Evolutionary conservation across 2,888 invertebrate genomes (phyloP).

Genomic region (Candidula unifasciata): DNA sequence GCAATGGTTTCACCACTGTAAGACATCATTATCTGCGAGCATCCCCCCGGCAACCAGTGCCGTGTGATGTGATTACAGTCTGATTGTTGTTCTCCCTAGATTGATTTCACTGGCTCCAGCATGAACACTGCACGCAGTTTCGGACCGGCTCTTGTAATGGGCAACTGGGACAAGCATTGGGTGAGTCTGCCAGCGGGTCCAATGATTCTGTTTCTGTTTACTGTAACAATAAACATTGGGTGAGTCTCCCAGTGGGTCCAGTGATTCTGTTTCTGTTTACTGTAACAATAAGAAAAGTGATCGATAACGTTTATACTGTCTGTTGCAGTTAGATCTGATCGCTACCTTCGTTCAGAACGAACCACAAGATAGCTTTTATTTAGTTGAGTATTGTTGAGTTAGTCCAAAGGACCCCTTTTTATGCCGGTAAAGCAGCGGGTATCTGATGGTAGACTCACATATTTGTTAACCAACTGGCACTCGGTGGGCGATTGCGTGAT

Average conservation of each 20-base stretch:
- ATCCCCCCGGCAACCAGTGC: background rate
- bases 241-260: slow-evolving; percentile 77
- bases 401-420: no score
- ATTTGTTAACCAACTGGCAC: no score
- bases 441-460: no score
- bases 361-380: no score
- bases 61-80: background rate
- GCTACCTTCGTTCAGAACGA: no score
- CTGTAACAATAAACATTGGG: slow-evolving; percentile 83
- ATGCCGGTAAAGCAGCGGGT: no score
- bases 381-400: no score
- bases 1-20: background rate
- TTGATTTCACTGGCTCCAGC: slow-evolving; percentile 88
- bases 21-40: background rate
- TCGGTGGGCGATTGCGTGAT: no score
- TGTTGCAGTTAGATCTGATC: no score
- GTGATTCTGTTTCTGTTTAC: no score
- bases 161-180: slow-evolving; percentile 89
- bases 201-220: no score
- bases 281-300: background rate
- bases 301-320: no score
- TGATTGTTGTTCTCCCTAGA: slow-evolving; percentile 75
- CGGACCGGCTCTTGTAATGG: slow-evolving; percentile 89
- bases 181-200: slow-evolving; percentile 79
- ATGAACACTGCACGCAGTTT: slow-evolving; percentile 95